A percentile compares a stretch with the other conserved stretches of the same genome.
Evolutionary conservation across 1,140 invertebrate genomes (phyloP).

Genomic region (Orius insidiosus): DNA sequence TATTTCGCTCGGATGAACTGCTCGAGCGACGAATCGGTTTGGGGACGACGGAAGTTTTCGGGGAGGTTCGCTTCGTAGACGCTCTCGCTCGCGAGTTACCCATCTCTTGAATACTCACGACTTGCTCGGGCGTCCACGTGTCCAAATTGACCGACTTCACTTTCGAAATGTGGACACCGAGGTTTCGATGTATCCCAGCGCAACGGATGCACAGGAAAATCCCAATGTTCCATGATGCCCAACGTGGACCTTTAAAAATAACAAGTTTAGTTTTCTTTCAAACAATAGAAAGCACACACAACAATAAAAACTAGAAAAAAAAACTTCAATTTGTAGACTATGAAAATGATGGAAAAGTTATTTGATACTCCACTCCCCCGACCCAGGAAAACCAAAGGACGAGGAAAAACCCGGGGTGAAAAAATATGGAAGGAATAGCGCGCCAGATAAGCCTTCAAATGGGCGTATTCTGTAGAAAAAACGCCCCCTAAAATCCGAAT

Average conservation of each 20-base stretch:
- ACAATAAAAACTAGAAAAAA: no score
- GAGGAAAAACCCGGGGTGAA: no score
- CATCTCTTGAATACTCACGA: constrained; percentile 90
- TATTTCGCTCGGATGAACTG: constrained; percentile 94
- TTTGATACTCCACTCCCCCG: neutral
- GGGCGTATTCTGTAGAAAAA: no score
- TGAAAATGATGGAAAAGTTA: neutral
- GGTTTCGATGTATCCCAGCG: constrained; percentile 92
- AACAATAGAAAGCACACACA: no score
- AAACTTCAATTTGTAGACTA: neutral
- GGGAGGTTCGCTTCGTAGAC: constrained; percentile 93
- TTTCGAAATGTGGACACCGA: constrained; percentile 94
- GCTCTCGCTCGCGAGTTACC: constrained; percentile 91
- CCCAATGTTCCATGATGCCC: constrained; percentile 98
- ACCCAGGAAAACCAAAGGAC: no score
- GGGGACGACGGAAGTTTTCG: constrained; percentile 83
- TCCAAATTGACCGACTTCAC: constrained; percentile 97
- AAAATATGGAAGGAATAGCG: no score
- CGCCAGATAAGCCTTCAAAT: no score
- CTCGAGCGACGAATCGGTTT: constrained; percentile 84
- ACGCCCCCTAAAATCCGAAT: no score
- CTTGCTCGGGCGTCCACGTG: constrained; percentile 96
- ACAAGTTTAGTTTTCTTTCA: constrained; percentile 1
- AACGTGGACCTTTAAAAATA: constrained; percentile 65
- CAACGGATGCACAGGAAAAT: constrained; percentile 96